phyloP scores from a whole-genome alignment of 2,888 invertebrate genomes.

The Acanthosepion esculentum region DNA sequence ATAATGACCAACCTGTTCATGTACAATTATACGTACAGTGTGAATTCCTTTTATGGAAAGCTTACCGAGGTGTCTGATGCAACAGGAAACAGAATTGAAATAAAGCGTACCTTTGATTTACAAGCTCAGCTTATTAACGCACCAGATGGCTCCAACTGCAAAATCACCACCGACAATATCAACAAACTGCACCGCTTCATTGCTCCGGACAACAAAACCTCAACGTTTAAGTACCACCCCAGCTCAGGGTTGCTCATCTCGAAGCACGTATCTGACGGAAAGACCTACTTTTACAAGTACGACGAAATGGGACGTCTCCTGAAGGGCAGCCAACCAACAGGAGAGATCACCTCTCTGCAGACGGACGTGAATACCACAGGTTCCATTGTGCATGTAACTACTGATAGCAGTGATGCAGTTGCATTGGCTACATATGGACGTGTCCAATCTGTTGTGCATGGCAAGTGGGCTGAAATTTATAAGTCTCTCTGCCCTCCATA shows the following conservation, averaged over 20 bases:
- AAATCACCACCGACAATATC: slow-evolving; percentile 91
- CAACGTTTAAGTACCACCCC: slow-evolving; percentile 92
- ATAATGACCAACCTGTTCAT: slow-evolving; percentile 94
- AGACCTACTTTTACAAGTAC: slow-evolving; percentile 93
- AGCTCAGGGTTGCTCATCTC: slow-evolving; percentile 87
- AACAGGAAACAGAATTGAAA: slow-evolving; percentile 86
- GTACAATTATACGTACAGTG: slow-evolving; percentile 96
- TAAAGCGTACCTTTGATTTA: slow-evolving; percentile 86
- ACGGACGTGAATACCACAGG: slow-evolving; percentile 73
- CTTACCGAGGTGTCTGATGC: slow-evolving; percentile 94
- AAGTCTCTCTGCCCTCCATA: slow-evolving; percentile 4
- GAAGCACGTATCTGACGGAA: slow-evolving; percentile 76
- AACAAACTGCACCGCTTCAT: slow-evolving; percentile 89
- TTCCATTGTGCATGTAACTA: slow-evolving; percentile 74
- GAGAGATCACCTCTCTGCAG: slow-evolving; percentile 84
- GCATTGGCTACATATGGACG: slow-evolving; percentile 75
- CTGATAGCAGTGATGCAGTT: slow-evolving; percentile 72
- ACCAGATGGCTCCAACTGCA: slow-evolving; percentile 67
- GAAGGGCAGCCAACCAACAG: slow-evolving; percentile 90
- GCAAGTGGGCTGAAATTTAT: slow-evolving; percentile 63
- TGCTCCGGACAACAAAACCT: slow-evolving; percentile 93
- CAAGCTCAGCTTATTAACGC: slow-evolving; percentile 85
- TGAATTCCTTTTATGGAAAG: slow-evolving; percentile 96
- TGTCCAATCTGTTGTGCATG: slow-evolving; percentile 74
- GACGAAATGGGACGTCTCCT: slow-evolving; percentile 90